Evolutionary conservation across 1,140 invertebrate genomes (phyloP).

Genomic region (Brachionus angularis): DNA sequence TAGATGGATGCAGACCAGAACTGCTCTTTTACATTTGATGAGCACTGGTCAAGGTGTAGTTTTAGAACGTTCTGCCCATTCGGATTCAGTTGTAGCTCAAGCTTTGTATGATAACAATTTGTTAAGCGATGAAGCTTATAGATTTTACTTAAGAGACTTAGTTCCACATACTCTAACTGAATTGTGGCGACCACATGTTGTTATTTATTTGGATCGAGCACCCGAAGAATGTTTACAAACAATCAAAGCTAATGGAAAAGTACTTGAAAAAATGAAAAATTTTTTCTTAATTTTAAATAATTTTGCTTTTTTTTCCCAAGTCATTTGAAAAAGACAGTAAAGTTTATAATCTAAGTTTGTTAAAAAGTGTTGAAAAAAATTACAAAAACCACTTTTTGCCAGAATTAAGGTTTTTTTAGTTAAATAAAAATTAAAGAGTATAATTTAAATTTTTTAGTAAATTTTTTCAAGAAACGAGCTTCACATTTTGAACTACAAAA

Average conservation of each 20-base stretch:
- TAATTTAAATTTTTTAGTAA: not conserved
- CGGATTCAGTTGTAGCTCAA: constrained; percentile 36
- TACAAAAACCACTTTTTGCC: constrained; percentile 41
- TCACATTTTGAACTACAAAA: constrained; percentile 36
- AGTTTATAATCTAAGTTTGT: constrained; percentile 16
- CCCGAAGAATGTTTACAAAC: constrained; percentile 35
- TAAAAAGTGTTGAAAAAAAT: constrained; percentile 43
- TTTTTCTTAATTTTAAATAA: not conserved
- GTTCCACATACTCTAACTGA: constrained; percentile 37
- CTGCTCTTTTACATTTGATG: constrained; percentile 38
- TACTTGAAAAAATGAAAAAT: not conserved
- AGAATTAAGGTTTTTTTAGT: not conserved
- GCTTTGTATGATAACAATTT: constrained; percentile 19
- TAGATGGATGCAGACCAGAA: constrained; percentile 44
- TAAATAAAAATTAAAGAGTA: not conserved
- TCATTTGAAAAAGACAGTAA: constrained; percentile 39
- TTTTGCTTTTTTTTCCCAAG: constrained; percentile 32
- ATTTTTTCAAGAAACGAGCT: constrained; percentile 32
- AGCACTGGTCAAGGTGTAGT: constrained; percentile 42
- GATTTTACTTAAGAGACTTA: constrained; percentile 39
- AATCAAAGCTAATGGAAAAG: constrained; percentile 40
- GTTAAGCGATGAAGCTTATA: constrained; percentile 33
- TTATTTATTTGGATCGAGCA: constrained; percentile 30
- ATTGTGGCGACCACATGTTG: constrained; percentile 41
- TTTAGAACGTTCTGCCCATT: constrained; percentile 15